Evolutionary conservation across 2,888 invertebrate genomes (phyloP).

Genomic region (Cheilosia urbana): DNA sequence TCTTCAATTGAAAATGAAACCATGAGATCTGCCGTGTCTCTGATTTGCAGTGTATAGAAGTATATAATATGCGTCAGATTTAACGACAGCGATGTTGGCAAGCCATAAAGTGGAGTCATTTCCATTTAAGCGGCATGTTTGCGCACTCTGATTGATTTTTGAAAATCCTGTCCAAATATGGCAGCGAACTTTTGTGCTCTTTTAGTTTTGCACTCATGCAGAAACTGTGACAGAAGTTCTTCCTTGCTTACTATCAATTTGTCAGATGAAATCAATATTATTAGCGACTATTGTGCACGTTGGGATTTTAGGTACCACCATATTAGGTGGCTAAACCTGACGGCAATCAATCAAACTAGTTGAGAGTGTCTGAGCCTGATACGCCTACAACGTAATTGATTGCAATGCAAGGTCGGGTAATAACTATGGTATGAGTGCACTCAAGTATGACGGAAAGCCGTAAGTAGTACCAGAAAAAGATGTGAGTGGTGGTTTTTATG

Average conservation of each 20-base stretch:
- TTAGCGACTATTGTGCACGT: slow-evolving; percentile 4
- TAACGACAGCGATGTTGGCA: slow-evolving; percentile 60
- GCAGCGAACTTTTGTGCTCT: slow-evolving; percentile 18
- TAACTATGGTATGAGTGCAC: slow-evolving; percentile 15
- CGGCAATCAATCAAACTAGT: slow-evolving; percentile 37
- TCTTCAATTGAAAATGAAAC: slow-evolving; percentile 63
- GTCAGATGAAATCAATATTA: slow-evolving; percentile 25
- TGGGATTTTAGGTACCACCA: neutral
- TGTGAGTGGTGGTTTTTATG: slow-evolving; percentile 13
- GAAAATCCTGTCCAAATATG: slow-evolving; percentile 47
- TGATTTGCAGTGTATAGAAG: neutral
- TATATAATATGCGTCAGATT: slow-evolving; percentile 40
- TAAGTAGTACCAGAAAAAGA: slow-evolving; percentile 7
- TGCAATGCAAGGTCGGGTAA: slow-evolving; percentile 14
- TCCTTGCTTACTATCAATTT: slow-evolving; percentile 40
- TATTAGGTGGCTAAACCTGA: slow-evolving; percentile 24
- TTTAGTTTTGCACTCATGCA: slow-evolving; percentile 21
- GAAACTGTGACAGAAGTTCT: slow-evolving; percentile 24
- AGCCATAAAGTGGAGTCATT: slow-evolving; percentile 50
- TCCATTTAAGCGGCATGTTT: slow-evolving; percentile 43
- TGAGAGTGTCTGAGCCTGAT: slow-evolving; percentile 22
- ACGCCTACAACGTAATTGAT: slow-evolving; percentile 17
- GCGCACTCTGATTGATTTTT: slow-evolving; percentile 37
- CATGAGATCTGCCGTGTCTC: slow-evolving; percentile 45
- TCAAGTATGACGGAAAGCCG: slow-evolving; percentile 5